phyloP scores from a whole-genome alignment of 2,113 vertebrate species.

The Polypterus bichir region DNA sequence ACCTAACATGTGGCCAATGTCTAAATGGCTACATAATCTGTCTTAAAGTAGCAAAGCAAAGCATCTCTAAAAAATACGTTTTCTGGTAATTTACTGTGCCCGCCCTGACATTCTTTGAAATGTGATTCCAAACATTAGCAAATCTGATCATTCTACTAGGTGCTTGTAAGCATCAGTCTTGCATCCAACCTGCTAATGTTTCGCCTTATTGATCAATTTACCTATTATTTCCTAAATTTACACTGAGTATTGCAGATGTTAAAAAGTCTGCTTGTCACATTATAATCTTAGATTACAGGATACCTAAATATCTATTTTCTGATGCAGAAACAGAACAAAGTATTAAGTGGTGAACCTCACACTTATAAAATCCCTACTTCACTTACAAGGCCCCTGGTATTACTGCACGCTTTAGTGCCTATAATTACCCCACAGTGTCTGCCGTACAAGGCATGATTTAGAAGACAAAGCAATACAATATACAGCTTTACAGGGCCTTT shows the following conservation, averaged over 20 bases:
- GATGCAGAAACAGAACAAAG: conserved; percentile 11
- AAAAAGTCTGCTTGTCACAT: conserved; percentile 17
- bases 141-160: conserved; percentile 1
- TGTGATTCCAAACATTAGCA: conserved; percentile 6
- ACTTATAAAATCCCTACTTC: conserved; percentile 7
- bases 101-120: conserved; percentile 5
- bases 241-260: conserved; percentile 10
- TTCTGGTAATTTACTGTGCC: too few relatives aligned
- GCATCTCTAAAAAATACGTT: too few relatives aligned
- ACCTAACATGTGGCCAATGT: too few relatives aligned
- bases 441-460: conserved; percentile 1
- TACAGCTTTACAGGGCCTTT: not conserved
- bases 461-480: conserved; percentile 2
- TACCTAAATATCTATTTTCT: conserved; percentile 11
- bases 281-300: conserved; percentile 16
- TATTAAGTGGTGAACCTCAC: conserved; percentile 6
- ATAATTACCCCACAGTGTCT: not conserved
- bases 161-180: conserved; percentile 10
- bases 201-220: conserved; percentile 17
- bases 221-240: conserved; percentile 14
- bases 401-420: conserved; percentile 2
- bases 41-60: too few relatives aligned
- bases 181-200: conserved; percentile 16
- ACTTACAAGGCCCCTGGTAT: conserved; percentile 2
- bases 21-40: too few relatives aligned